Percentiles rank a stretch among this genome's conserved stretches.
Evolutionary conservation across 2,113 vertebrate genomes (phyloP).

Genomic region (Tursiops truncatus): DNA sequence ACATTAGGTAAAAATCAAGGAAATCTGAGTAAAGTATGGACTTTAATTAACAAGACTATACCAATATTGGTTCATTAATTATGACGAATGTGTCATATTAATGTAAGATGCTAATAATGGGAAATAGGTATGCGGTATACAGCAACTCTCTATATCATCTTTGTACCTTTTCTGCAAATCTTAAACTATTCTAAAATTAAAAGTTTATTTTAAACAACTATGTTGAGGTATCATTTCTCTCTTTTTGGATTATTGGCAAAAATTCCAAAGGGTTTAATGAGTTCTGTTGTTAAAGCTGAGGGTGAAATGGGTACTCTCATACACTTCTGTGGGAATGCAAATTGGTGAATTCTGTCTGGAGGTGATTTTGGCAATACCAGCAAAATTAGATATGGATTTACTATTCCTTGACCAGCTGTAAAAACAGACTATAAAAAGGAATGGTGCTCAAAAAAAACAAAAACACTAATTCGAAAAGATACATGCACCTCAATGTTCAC

Average conservation of each 20-base stretch:
- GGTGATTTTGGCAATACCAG: not conserved
- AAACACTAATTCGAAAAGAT: not conserved
- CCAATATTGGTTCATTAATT: not conserved
- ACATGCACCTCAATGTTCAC: not conserved
- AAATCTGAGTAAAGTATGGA: not conserved
- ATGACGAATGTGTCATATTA: not conserved
- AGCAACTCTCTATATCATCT: not conserved
- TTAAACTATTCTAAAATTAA: not conserved
- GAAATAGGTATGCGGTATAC: not conserved
- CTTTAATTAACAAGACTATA: not conserved
- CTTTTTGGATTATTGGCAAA: not conserved
- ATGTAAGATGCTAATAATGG: not conserved
- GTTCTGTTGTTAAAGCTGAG: not conserved
- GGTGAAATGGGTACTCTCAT: not conserved
- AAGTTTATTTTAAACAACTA: not conserved
- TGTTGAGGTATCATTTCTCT: not conserved
- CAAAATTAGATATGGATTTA: not conserved
- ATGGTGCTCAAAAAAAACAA: not conserved
- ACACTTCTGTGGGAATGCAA: not conserved
- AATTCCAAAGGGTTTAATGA: not conserved
- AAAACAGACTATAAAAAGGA: not conserved
- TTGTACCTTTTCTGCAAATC: not conserved
- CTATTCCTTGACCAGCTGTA: not conserved
- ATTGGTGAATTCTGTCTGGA: not conserved
- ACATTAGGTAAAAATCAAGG: not conserved